Evolutionary conservation across 2,888 invertebrate genomes (phyloP).

Genomic region (Melikaiella ostensackeni): DNA sequence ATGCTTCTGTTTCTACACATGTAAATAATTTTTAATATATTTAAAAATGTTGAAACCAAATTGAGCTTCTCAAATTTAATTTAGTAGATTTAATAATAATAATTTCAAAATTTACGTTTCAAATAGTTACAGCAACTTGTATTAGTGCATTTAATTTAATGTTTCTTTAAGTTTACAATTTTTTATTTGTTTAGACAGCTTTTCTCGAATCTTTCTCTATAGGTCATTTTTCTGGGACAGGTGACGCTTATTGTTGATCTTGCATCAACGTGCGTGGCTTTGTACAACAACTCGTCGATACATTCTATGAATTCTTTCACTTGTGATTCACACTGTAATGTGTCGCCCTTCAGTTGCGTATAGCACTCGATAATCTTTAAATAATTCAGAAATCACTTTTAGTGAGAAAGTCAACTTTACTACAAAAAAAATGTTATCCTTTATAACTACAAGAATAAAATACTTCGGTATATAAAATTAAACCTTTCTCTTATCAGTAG

Average conservation of each 20-base stretch:
- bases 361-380: constrained; percentile 61
- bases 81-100: neutral
- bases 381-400: constrained; percentile 2
- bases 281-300: constrained; percentile 60
- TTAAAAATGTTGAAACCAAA: neutral
- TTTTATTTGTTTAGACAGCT: constrained; percentile 1
- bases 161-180: neutral
- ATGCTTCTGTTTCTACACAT: neutral
- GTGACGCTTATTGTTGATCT: neutral
- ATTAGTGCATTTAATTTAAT: neutral
- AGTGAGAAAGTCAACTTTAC: neutral
- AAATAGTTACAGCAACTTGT: no score
- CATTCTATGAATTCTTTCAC: constrained; percentile 59
- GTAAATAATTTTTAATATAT: constrained; percentile 26
- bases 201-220: constrained; percentile 18
- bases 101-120: no score
- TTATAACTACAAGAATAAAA: no score
- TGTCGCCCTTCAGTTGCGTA: constrained; percentile 48
- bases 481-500: constrained; percentile 51
- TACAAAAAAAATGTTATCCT: neutral
- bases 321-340: constrained; percentile 55
- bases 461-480: no score
- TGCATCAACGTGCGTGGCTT: constrained; percentile 46
- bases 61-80: neutral
- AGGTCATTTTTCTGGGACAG: constrained; percentile 19